Base-by-base conservation (phyloP, 2,113 vertebrate species). In the Poicephalus gulielmi region DNA sequence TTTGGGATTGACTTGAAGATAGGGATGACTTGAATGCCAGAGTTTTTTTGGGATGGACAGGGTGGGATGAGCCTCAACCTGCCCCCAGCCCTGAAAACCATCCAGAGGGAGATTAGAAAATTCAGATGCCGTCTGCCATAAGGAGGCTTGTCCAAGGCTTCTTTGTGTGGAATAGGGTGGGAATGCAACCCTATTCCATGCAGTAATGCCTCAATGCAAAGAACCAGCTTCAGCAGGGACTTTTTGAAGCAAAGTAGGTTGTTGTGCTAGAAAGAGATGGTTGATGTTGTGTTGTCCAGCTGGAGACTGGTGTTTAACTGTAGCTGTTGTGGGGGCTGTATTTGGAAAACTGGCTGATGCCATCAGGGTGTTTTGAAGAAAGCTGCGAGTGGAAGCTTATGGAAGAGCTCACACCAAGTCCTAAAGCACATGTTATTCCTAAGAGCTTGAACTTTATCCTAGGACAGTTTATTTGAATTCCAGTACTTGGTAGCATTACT, bases 391-490 rank as follows among this genome's bases (percentile, higher is more conserved):
- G n/a, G 17, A 91, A 82, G 30, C 7, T 74, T 84, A 33, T 39
- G 23, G 39, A 47, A 50, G 74, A 81, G 24, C 35, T 88, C 9
- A 16, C 20, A 23, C 25, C 19, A 90, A 69, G 52, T 76, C 44
- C 30, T 3, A 17, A 68, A 22, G 12, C 19, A 52, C 3, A 0
- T 62, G 3, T 18, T 90, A 33, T 81, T 86, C 49, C 17, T 18
- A 37, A 70, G 44, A 82, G 28, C 49, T 87, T 79, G 52, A 77
- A 53, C 13, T 79, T 84, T 28, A 73, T 17, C 35, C 31, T 62
- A 14, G 78, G 35, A 23, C 6, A 49, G 22, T 77, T 87, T n/a
- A 55, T 84, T 87, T 91, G 47, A 80, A 85, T 75, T 93, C 62
- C 44, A 70, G 17, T 31, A 23, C 46, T 69, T 90, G 46, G 13